Evolutionary conservation across 2,113 vertebrate species (phyloP), one percentile per base, ranked within the genome.

Genomic region (Tyto alba): DNA sequence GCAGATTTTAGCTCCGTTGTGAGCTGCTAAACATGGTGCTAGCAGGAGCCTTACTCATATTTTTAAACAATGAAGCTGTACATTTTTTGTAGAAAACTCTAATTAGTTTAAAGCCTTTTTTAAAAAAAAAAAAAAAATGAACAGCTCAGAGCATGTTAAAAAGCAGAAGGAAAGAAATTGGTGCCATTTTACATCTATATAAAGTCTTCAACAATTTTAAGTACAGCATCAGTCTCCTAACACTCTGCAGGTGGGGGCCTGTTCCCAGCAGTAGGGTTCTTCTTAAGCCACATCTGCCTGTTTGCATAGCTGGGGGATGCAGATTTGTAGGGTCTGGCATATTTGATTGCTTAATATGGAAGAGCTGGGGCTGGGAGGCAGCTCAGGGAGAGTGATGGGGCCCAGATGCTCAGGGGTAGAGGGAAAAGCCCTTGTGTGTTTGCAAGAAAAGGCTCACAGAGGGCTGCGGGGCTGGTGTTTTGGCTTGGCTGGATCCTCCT

Each of bases 371-470:
- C 17, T 62, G 27, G 68, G 68, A 25, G 18, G n/a, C 40, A 69
- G 25, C 45, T 86, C 14, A 4, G 18, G 22, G 19, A 11, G 53
- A 14, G 41, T 0, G 9, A 38, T 8, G 53, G 53, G 43, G 10
- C 6, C 2, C 56, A 43, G 56, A 48, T 85, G 84, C 52, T 34
- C 8, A 0, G 41, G 10, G 66, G 34, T 3, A 8, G 80, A 34
- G 55, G 43, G 26, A 30, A 11, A 41, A 76, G 34, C 52, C 41
- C 12, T 22, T 4, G 23, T 1, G 75, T 26, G 18, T 1, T 16
- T 1, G 6, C 3, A 10, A 6, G 3, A 13, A 23, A 1, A 1
- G 36, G 34, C 16, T 77, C 2, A 1, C 4, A 11, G 71, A 4
- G 3, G 30, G 29, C 2, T 6, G 19, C 5, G n/a, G 4, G 34